These are phyloP conservation scores for Linepithema humile DNA, from an alignment of 1,140 invertebrate genomes.

Conservation along the genomic window DNA sequence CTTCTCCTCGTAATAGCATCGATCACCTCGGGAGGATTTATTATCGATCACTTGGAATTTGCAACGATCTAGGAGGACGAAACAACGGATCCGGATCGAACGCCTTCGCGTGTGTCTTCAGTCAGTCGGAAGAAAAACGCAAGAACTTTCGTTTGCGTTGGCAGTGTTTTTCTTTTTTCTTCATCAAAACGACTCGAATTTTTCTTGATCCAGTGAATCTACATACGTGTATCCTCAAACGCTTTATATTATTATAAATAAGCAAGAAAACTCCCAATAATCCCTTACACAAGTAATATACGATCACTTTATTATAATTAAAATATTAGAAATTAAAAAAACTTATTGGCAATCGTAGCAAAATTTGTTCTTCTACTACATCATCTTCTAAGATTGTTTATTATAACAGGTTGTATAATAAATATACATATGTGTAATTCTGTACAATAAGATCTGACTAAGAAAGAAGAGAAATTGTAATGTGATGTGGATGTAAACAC, in stretches of 20 bases:
- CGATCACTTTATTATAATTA: neutral
- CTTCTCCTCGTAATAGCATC: slow-evolving; percentile 9
- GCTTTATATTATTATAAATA: neutral
- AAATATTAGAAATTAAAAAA: neutral
- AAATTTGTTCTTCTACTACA: neutral
- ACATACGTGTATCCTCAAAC: neutral
- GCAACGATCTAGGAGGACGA: slow-evolving; percentile 20
- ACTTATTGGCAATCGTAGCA: neutral
- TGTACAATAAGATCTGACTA: neutral
- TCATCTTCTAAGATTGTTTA: neutral
- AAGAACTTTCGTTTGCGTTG: slow-evolving; percentile 46
- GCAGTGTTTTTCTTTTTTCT: slow-evolving; percentile 63
- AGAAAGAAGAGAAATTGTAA: neutral
- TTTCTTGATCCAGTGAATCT: neutral
- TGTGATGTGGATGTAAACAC: too few relatives aligned
- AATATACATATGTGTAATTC: neutral
- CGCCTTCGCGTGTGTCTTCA: slow-evolving; percentile 21
- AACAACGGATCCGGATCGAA: slow-evolving; percentile 5
- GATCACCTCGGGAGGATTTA: slow-evolving; percentile 44
- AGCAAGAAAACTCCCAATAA: neutral
- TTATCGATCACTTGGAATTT: neutral
- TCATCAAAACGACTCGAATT: neutral
- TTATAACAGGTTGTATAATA: neutral
- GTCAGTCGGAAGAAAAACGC: slow-evolving; percentile 22
- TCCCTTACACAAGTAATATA: neutral